phyloP scores from a whole-genome alignment of 2,113 vertebrate species.

The Coptodon bakossiorum region DNA sequence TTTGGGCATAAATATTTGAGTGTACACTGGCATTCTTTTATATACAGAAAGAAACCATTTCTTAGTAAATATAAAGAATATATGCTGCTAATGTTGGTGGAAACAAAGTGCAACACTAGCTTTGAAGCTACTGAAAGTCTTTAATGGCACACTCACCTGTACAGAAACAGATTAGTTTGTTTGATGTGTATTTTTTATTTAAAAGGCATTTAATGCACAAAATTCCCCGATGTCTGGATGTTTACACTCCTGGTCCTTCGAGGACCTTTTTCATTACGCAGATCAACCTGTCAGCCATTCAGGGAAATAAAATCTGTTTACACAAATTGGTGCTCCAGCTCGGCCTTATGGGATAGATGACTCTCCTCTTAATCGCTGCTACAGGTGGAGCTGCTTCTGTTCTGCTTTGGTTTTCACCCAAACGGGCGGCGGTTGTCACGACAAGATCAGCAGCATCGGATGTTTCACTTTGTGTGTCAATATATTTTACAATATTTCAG shows the following conservation, averaged over 20 bases:
- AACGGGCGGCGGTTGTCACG: not conserved
- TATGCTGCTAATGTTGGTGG: not conserved
- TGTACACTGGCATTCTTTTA: not conserved
- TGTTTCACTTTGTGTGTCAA: not conserved
- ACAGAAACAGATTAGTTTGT: not conserved
- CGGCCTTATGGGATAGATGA: not conserved
- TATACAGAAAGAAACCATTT: not conserved
- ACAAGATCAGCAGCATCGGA: not conserved
- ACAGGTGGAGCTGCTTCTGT: slow-evolving; percentile 8
- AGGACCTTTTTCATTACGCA: not conserved
- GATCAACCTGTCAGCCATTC: not conserved
- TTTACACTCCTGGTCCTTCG: not conserved
- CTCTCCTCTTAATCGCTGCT: not conserved
- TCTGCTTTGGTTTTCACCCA: not conserved
- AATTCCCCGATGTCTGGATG: not conserved
- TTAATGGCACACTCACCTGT: rapidly evolving
- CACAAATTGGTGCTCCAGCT: not conserved
- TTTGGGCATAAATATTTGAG: not conserved
- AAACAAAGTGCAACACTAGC: not conserved
- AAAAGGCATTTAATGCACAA: not conserved
- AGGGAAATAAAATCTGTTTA: not conserved
- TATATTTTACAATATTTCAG: not conserved
- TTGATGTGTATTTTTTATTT: not conserved
- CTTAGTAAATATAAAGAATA: not conserved
- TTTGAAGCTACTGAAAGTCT: not conserved